Percentiles rank a stretch among this genome's conserved stretches.
Conservation (phyloP, 2,888 invertebrate genomes). For the Erebia palarica region DNA sequence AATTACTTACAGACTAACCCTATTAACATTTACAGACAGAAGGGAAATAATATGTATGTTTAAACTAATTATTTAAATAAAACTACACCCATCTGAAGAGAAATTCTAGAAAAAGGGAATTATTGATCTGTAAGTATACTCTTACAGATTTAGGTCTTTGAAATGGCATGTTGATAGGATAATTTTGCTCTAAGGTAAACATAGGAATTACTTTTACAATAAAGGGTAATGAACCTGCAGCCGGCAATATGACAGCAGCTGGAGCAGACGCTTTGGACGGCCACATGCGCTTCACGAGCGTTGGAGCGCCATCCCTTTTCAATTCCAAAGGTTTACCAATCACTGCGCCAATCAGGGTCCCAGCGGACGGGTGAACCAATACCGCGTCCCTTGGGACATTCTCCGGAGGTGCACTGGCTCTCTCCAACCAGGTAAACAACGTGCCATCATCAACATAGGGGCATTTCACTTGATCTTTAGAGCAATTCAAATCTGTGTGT, state of each 20-base stretch:
- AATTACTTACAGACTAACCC: no score
- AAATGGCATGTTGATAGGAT: no score
- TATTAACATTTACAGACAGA: no score
- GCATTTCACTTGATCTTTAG: conserved; percentile 69
- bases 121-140: no score
- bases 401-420: conserved; percentile 60
- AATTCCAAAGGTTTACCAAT: conserved; percentile 68
- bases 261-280: conserved; percentile 72
- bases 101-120: no score
- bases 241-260: conserved; percentile 70
- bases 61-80: no score
- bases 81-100: no score
- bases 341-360: conserved; percentile 64
- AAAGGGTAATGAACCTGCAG: conserved; percentile 63
- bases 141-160: no score
- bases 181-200: no score
- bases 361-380: conserved; percentile 70
- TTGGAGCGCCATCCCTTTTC: conserved; percentile 63
- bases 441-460: conserved; percentile 64
- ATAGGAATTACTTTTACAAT: background rate
- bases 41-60: no score
- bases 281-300: conserved; percentile 73
- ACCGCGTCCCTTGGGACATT: conserved; percentile 69
- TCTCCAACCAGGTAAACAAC: conserved; percentile 67
- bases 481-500: conserved; percentile 81